Base-by-base conservation (phyloP, 2,113 vertebrate species). In the Neodontobutis hainanensis region DNA sequence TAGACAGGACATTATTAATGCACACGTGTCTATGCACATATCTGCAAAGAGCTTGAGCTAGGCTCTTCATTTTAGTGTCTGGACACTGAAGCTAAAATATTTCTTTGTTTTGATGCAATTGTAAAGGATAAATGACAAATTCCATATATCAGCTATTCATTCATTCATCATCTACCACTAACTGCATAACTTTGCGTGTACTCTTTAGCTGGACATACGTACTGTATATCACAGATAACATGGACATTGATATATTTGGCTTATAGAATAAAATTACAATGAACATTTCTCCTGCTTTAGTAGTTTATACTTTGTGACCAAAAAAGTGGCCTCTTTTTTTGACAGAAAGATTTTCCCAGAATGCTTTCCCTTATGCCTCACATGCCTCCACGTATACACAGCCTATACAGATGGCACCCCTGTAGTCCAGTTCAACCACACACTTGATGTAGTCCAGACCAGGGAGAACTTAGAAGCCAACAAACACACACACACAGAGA, bases 371-470 rank as follows among this genome's bases (percentile, higher is more conserved):
- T 11, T n/a, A 34, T 36, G 32, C 52, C 51, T 70, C 45, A 77
- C 68, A 42, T 46, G 61, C 45, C 58, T 19, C 65, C 44, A 53
- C 44, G 70, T 44, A 64, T 36, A 77, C 55, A 74, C 68, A 85
- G 74, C 57, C 60, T 76, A 61, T 55, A 74, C 38, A 78, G 61
- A 65, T 14, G 1, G 42, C 7, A 8, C 73, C 71, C 52, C 60
- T 11, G 61, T 10, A 10, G 70, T 61, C 58, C 74, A 73, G 72
- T 4, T 52, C 49, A 82, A 80, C 78, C 78, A 70, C 81, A 82
- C 78, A 81, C 77, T 85, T 85, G 82, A 89, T 79, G 70, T 72
- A 85, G 84, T 85, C 82, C 88, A 88, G 80, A 87, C 83, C 78
- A 66, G 53, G 59, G 68, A 79, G 78, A 75, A 66, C 68, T 47